Evolutionary conservation across 1,140 invertebrate species (phyloP), one percentile per base, ranked within the genome.

Genomic region (Drosophila grimshawi): DNA sequence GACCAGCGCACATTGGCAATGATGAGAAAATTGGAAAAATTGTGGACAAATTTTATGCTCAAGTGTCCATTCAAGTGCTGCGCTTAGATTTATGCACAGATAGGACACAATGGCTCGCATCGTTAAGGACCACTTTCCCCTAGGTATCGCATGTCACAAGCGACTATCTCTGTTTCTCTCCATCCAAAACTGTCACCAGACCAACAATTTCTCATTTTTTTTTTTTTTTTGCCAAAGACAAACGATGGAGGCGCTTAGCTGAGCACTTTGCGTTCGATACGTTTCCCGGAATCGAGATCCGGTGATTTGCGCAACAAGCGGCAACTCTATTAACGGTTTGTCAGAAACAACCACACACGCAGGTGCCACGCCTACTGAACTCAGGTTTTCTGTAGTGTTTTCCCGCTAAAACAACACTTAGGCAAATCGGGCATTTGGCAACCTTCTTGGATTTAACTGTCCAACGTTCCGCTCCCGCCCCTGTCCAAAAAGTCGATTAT

Each of bases 31-130:
- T 83, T 85, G 63, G 19, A 19, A 19, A 19, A 19, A 19, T 19
- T 19, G 19, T 19, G 19, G 19, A 19, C 19, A 19, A 19, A 19
- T 19, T 19, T 19, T 57, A 66, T 64, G 45, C 71, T 89, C 80
- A 89, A 85, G 85, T 81, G 86, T 74, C 73, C 80, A 83, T 81
- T 90, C 85, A 85, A 89, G 82, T 86, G 78, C 68, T 61, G 64
- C 51, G 78, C 81, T 39, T 67, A 86, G 85, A 89, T 89, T 81
- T 76, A 60, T 78, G 67, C 51, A 46, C 63, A 63, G 85, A 89
- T 89, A 89, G 81, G 27, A 59, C 57, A n/a, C 10, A 43, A 3
- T 4, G 39, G 4, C 10, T n/a, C 39, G n/a, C 39, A 43, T 43
- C 76, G 57, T 67, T 63, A 73, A 57, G 55, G 78, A 66, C 76